These are phyloP conservation scores for Hippoglossus hippoglossus DNA, from an alignment of 2,797 vertebrate species.

Conservation along the genomic window DNA sequence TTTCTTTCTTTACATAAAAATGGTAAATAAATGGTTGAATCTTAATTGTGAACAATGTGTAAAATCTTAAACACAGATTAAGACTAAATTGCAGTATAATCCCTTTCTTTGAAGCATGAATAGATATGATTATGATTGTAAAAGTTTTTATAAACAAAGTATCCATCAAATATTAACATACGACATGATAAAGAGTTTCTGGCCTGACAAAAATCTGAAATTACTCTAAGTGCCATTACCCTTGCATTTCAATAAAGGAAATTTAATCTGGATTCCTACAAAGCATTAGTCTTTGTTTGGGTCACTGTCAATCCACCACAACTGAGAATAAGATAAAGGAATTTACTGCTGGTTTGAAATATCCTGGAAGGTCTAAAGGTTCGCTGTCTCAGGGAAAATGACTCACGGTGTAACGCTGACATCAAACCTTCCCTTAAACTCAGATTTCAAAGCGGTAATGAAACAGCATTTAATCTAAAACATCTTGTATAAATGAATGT, in stretches of 20 bases:
- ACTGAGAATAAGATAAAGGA: not conserved
- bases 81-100: not conserved
- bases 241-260: not conserved
- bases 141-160: not conserved
- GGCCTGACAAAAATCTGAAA: not conserved
- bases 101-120: not conserved
- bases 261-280: not conserved
- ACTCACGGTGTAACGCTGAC: not conserved
- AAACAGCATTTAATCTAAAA: not conserved
- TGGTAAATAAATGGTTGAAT: too few relatives aligned
- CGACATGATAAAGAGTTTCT: not conserved
- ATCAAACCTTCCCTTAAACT: constrained; percentile 12
- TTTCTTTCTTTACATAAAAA: too few relatives aligned
- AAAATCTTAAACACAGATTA: too few relatives aligned
- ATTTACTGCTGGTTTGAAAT: constrained; percentile 15
- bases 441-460: not conserved
- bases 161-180: not conserved
- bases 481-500: not conserved
- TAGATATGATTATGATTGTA: not conserved
- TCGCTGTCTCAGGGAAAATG: not conserved
- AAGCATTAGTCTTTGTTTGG: not conserved
- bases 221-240: not conserved
- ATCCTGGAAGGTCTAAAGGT: constrained; percentile 2
- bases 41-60: too few relatives aligned
- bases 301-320: not conserved